Percentiles rank a stretch among this genome's conserved stretches.
These are phyloP conservation scores for Lycocerus yunnanus DNA, from an alignment of 2,888 invertebrate species.

Conservation along the genomic window DNA sequence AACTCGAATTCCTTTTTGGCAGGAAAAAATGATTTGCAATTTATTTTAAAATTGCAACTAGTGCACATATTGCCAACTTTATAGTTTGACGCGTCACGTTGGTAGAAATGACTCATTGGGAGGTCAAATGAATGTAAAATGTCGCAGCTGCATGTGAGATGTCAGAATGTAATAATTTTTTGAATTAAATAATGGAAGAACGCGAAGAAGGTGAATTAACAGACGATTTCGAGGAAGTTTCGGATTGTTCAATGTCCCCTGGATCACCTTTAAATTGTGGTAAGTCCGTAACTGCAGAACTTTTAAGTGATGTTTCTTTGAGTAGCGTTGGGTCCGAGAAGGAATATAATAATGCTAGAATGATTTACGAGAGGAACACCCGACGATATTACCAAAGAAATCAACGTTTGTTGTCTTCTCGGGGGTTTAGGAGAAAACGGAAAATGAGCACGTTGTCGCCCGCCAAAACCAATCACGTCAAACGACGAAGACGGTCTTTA, in stretches of 20 bases:
- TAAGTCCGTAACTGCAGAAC: conserved; percentile 52
- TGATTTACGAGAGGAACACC: conserved; percentile 14
- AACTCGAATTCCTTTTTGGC: too few relatives aligned
- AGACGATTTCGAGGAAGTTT: conserved; percentile 53
- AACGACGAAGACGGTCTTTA: neutral
- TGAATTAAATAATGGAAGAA: conserved; percentile 29
- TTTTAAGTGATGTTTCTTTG: conserved; percentile 55
- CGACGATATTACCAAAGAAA: conserved; percentile 1
- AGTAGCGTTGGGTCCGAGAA: conserved; percentile 51
- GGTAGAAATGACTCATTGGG: neutral
- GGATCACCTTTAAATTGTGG: conserved; percentile 42
- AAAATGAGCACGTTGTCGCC: neutral
- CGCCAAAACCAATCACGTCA: neutral
- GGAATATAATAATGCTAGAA: neutral
- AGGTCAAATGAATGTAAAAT: neutral
- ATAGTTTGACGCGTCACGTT: neutral
- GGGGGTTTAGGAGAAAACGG: neutral
- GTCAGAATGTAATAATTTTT: neutral
- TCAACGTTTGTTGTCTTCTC: neutral
- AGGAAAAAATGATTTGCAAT: neutral
- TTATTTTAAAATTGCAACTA: neutral
- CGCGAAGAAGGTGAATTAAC: conserved; percentile 56
- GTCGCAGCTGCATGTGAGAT: neutral
- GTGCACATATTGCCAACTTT: neutral
- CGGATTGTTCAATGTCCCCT: conserved; percentile 50